Percentiles rank a stretch among this genome's conserved stretches.
Evolutionary conservation across 2,888 invertebrate genomes (phyloP).

Genomic region (Chaetoderma sp.): DNA sequence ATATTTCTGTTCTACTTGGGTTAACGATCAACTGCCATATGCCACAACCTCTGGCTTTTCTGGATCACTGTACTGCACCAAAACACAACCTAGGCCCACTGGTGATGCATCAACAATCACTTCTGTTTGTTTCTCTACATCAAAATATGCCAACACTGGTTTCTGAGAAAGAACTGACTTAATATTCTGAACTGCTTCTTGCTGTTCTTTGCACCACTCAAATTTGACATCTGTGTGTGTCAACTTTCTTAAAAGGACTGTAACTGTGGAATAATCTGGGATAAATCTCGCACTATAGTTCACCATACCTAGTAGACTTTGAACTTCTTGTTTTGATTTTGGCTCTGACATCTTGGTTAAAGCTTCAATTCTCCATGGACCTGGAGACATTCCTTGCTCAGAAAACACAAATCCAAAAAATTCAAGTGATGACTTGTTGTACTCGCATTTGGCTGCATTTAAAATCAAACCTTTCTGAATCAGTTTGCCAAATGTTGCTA

Average conservation of each 20-base stretch:
- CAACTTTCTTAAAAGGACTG: slow-evolving; percentile 27
- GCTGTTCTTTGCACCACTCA: slow-evolving; percentile 5
- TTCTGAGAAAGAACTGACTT: slow-evolving; percentile 5
- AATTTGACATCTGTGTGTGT: too few relatives aligned
- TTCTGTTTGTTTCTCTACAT: slow-evolving; percentile 9
- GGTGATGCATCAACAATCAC: slow-evolving; percentile 25
- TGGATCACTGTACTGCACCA: slow-evolving; percentile 18
- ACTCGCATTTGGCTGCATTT: neutral
- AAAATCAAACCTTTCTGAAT: neutral
- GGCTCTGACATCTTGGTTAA: slow-evolving; percentile 9
- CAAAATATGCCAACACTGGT: slow-evolving; percentile 18
- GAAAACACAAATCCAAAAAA: slow-evolving; percentile 15
- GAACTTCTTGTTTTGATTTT: slow-evolving; percentile 5
- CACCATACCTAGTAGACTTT: slow-evolving; percentile 25
- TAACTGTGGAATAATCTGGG: slow-evolving; percentile 19
- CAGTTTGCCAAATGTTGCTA: slow-evolving; percentile 38
- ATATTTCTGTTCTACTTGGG: slow-evolving; percentile 21
- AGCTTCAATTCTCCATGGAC: neutral
- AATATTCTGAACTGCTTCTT: slow-evolving; percentile 13
- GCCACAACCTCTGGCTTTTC: slow-evolving; percentile 8
- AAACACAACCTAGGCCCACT: slow-evolving; percentile 22
- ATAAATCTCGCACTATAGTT: slow-evolving; percentile 28
- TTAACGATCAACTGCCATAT: slow-evolving; percentile 17
- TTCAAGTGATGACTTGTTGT: neutral
- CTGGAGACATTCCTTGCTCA: neutral